phyloP scores from a whole-genome alignment of 2,113 vertebrate genomes.

The Halcyon senegalensis region DNA sequence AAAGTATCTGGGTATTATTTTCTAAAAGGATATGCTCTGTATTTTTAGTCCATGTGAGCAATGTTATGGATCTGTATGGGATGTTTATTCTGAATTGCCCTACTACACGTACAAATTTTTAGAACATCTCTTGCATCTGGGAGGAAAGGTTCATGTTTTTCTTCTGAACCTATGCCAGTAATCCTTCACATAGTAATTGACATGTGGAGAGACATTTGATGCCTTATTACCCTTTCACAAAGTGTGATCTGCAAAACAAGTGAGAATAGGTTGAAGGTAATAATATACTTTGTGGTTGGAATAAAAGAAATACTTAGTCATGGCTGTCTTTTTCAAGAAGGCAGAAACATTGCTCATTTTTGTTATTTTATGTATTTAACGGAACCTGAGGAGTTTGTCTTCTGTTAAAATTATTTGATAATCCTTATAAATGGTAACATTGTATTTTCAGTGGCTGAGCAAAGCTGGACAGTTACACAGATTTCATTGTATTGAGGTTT shows the following conservation, averaged over 20 bases:
- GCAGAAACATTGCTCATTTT: not conserved
- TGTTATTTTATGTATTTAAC: not conserved
- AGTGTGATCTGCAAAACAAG: not conserved
- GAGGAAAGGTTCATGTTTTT: not conserved
- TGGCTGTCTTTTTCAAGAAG: not conserved
- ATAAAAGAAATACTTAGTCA: not conserved
- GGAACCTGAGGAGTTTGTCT: not conserved
- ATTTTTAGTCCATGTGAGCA: not conserved
- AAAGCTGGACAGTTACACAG: not conserved
- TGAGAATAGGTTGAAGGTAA: not conserved
- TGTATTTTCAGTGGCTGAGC: constrained; percentile 42
- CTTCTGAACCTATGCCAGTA: not conserved
- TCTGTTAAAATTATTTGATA: not conserved
- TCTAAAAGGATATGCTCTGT: not conserved
- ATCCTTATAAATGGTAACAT: not conserved
- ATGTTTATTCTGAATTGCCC: not conserved
- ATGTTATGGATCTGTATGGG: not conserved
- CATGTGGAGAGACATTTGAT: not conserved
- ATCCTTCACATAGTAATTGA: not conserved
- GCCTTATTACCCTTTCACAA: not conserved
- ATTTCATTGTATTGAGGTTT: constrained; percentile 4
- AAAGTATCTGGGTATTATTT: not conserved
- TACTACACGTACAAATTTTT: not conserved
- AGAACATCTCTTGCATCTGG: not conserved
- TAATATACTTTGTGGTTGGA: not conserved